Percentiles rank a stretch among this genome's conserved stretches.
These are phyloP conservation scores for Procambarus clarkii DNA, from an alignment of 1,140 invertebrate genomes.

Conservation along the genomic window DNA sequence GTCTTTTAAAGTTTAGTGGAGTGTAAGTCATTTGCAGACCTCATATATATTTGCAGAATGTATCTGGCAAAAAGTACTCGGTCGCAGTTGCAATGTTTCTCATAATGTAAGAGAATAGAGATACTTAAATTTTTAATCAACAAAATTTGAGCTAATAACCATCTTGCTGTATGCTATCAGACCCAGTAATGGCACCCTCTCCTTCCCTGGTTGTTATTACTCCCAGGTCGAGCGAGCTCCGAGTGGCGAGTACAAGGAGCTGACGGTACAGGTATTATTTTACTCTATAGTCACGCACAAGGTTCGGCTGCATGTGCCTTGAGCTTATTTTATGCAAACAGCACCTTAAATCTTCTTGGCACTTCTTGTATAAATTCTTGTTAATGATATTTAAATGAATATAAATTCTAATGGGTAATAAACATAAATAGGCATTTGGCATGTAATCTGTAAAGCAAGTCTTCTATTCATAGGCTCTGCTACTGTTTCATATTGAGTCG, in stretches of 20 bases:
- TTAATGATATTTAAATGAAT: neutral
- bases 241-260: conserved; percentile 64
- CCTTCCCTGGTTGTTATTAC: conserved; percentile 33
- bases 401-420: too few species aligned
- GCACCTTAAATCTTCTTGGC: neutral
- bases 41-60: too few species aligned
- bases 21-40: too few species aligned
- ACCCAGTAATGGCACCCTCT: conserved; percentile 7
- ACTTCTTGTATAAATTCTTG: neutral
- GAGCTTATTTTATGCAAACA: neutral
- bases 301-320: neutral
- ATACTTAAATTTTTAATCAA: neutral
- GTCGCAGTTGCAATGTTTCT: neutral
- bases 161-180: neutral
- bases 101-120: neutral
- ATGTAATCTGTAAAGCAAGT: too few species aligned
- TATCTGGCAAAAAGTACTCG: too few species aligned
- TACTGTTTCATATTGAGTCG: too few species aligned
- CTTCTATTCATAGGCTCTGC: too few species aligned
- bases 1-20: too few species aligned
- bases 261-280: conserved; percentile 51
- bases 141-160: neutral
- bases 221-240: conserved; percentile 58
- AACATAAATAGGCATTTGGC: too few species aligned
- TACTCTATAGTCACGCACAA: neutral